Evolutionary conservation across 2,797 vertebrate species (phyloP).

Genomic region (Epinephelus coioides): DNA sequence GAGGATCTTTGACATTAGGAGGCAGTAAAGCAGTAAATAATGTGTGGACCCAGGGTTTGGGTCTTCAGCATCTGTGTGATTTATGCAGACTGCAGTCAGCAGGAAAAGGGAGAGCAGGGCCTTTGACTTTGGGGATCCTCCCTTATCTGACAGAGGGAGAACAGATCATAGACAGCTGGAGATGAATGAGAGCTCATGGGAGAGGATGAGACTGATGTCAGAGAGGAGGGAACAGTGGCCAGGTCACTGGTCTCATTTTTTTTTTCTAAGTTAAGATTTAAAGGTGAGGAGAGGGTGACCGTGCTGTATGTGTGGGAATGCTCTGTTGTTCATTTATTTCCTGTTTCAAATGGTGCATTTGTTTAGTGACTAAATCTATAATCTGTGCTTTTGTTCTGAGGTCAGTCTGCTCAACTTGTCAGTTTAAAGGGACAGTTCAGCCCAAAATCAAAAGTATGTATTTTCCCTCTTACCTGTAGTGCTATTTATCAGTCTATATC

Average conservation of each 20-base stretch:
- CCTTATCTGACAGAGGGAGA: conserved; percentile 41
- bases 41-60: conserved; percentile 9
- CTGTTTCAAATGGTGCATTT: no score
- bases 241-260: background rate
- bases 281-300: background rate
- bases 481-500: no score
- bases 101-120: conserved; percentile 34
- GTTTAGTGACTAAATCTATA: background rate
- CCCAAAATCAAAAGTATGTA: no score
- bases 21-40: conserved; percentile 20
- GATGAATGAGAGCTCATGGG: conserved; percentile 23
- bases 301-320: no score
- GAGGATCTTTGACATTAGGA: conserved; percentile 15
- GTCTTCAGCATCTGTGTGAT: conserved; percentile 38
- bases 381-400: no score
- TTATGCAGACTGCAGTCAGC: conserved; percentile 25
- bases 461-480: no score
- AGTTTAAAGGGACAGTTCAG: no score
- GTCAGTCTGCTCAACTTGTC: background rate
- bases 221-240: background rate
- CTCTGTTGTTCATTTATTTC: background rate
- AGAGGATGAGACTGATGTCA: background rate
- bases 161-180: conserved; percentile 46
- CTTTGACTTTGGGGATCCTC: conserved; percentile 40
- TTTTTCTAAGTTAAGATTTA: background rate